phyloP scores from a whole-genome alignment of 2,888 invertebrate species.

The Orgyia antiqua region DNA sequence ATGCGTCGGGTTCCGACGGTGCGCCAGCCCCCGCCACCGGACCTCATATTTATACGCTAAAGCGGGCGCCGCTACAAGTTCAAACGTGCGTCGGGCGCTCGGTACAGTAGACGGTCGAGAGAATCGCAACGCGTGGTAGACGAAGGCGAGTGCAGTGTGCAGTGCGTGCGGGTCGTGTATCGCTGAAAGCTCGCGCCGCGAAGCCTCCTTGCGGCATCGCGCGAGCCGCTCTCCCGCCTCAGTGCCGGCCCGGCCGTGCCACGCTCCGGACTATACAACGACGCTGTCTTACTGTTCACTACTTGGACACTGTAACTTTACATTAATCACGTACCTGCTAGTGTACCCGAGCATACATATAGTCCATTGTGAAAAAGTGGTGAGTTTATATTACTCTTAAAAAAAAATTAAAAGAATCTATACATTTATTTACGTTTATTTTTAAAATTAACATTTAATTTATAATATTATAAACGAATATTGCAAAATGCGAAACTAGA shows the following conservation, averaged over 20 bases:
- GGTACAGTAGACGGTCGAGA: conserved; percentile 73
- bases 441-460: background rate
- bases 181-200: conserved; percentile 74
- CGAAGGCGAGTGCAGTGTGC: conserved; percentile 77
- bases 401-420: background rate
- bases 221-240: conserved; percentile 59
- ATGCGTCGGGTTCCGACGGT: conserved; percentile 67
- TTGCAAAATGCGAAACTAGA: too few species aligned
- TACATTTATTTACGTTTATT: background rate
- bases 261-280: conserved; percentile 52
- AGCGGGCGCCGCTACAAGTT: conserved; percentile 72
- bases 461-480: background rate
- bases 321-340: conserved; percentile 39
- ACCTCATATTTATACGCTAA: conserved; percentile 76
- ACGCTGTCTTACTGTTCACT: conserved; percentile 38
- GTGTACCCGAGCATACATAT: conserved; percentile 43
- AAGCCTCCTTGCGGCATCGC: conserved; percentile 61
- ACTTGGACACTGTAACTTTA: conserved; percentile 51
- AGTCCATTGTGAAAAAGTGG: conserved; percentile 49
- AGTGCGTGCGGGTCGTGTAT: conserved; percentile 73
- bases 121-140: conserved; percentile 72
- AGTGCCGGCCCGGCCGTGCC: conserved; percentile 78
- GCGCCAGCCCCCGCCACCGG: conserved; percentile 75
- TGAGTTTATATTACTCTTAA: conserved; percentile 34
- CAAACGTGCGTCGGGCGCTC: conserved; percentile 75